A percentile compares a stretch with the other conserved stretches of the same genome.
These are phyloP conservation scores for Eupleurogrammus muticus DNA, from an alignment of 2,797 vertebrate species.

Conservation along the genomic window DNA sequence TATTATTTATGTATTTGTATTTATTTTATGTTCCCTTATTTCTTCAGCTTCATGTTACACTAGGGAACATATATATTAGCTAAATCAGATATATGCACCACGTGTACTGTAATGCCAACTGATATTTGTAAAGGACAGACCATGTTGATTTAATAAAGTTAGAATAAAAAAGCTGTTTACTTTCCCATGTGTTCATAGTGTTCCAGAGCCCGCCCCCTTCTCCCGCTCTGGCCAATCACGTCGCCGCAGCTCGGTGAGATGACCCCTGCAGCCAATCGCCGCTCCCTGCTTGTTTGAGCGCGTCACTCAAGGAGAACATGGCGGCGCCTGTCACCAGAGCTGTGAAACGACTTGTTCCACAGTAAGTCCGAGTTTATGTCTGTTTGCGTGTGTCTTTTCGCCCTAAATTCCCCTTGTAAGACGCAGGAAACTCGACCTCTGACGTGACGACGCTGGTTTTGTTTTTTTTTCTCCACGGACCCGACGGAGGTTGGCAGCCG, in stretches of 20 bases:
- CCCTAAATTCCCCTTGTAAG: accelerated
- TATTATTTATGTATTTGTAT: too few relatives aligned
- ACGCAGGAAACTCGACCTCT: accelerated
- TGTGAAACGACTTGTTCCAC: constrained; percentile 59
- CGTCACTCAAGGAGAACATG: constrained; percentile 74
- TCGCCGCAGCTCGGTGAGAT: background rate
- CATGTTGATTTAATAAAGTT: too few relatives aligned
- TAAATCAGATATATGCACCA: too few relatives aligned
- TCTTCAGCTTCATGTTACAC: too few relatives aligned
- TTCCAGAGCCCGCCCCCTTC: constrained; percentile 31
- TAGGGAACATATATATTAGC: too few relatives aligned
- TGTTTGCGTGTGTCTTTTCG: background rate
- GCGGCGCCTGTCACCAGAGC: constrained; percentile 74
- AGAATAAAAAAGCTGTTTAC: constrained; percentile 45
- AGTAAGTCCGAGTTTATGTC: constrained; percentile 76
- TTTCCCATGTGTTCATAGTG: constrained; percentile 54
- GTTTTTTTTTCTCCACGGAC: too few relatives aligned
- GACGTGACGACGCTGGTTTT: background rate
- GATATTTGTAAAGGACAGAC: too few relatives aligned
- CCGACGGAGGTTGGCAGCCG: background rate
- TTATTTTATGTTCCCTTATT: too few relatives aligned
- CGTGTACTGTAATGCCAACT: too few relatives aligned
- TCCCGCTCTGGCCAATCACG: constrained; percentile 65
- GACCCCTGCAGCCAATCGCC: constrained; percentile 69
- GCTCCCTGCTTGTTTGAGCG: background rate